phyloP scores from a whole-genome alignment of 2,113 vertebrate genomes.

The Anguilla rostrata region DNA sequence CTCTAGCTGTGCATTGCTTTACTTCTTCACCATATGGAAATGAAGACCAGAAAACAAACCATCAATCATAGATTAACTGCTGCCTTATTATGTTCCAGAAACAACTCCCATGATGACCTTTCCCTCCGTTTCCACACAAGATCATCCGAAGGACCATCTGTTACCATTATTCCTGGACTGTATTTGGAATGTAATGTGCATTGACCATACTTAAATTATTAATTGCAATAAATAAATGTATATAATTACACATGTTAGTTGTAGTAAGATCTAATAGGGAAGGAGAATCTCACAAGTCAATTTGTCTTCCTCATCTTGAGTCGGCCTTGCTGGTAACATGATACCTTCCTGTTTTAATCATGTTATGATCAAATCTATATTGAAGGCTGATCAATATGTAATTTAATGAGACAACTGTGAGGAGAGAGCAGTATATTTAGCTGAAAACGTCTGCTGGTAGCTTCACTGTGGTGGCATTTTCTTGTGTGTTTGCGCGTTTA shows the following conservation, averaged over 20 bases:
- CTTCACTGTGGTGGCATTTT: neutral
- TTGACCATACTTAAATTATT: too few species aligned
- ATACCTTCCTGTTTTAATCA: neutral
- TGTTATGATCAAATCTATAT: neutral
- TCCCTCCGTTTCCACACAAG: too few species aligned
- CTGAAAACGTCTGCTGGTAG: too few species aligned
- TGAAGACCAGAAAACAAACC: neutral
- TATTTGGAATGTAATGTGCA: too few species aligned
- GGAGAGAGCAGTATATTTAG: neutral
- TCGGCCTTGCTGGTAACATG: neutral
- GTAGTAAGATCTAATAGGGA: neutral
- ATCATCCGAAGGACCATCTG: too few species aligned
- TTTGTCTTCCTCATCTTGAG: slow-evolving; percentile 1
- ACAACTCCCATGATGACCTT: too few species aligned
- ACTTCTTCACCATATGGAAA: neutral
- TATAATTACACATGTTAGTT: too few species aligned
- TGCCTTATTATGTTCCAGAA: too few species aligned
- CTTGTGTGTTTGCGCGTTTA: neutral
- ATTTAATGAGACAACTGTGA: neutral
- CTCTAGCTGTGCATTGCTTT: neutral
- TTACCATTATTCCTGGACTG: too few species aligned
- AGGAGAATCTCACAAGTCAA: neutral
- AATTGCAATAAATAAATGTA: too few species aligned
- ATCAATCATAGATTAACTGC: neutral
- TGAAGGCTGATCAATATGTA: neutral